Percentiles rank a stretch among this genome's conserved stretches.
These are phyloP conservation scores for Prolemur simus DNA, from an alignment of 2,113 vertebrate species.

Conservation along the genomic window DNA sequence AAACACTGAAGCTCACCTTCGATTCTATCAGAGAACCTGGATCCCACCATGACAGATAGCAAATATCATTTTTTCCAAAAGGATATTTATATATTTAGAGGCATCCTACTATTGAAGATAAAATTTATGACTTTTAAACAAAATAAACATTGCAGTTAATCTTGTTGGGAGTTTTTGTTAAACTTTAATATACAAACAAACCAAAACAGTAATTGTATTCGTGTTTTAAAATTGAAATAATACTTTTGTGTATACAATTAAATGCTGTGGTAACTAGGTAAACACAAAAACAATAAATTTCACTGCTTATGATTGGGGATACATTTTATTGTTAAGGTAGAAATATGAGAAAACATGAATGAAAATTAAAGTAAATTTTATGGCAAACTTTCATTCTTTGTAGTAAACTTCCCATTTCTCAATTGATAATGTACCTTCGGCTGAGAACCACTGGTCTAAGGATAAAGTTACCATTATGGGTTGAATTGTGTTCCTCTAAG, in stretches of 20 bases:
- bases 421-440: background rate
- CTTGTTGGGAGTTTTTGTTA: slow-evolving; percentile 31
- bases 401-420: background rate
- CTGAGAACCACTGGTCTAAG: background rate
- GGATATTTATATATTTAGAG: background rate
- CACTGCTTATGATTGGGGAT: background rate
- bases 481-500: background rate
- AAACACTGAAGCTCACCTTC: background rate
- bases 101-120: background rate
- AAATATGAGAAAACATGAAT: background rate
- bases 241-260: background rate
- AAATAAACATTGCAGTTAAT: slow-evolving; percentile 18
- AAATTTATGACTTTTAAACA: background rate
- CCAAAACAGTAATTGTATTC: slow-evolving; percentile 34
- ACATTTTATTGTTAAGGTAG: background rate
- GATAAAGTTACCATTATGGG: background rate
- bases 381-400: background rate
- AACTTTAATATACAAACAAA: slow-evolving; percentile 29
- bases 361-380: background rate
- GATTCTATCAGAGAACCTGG: background rate
- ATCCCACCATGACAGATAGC: background rate
- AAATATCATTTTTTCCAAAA: background rate
- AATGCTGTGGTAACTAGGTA: background rate
- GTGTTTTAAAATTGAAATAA: slow-evolving; percentile 54
- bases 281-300: slow-evolving; percentile 16